Evolutionary conservation across 2,888 invertebrate species (phyloP).

Genomic region (Creontiades dilutus): DNA sequence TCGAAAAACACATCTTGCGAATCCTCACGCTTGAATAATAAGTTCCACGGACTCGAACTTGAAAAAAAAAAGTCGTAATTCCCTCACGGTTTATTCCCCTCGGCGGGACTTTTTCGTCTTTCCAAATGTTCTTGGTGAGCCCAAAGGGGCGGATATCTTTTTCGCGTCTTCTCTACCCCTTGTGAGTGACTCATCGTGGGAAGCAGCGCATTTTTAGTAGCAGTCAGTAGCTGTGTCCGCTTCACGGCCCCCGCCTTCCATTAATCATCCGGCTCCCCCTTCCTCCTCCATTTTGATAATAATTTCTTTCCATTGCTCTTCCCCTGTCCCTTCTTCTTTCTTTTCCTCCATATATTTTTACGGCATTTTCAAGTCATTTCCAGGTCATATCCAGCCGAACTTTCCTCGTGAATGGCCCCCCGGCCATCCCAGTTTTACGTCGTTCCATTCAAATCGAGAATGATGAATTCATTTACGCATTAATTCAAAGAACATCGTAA

Average conservation of each 20-base stretch:
- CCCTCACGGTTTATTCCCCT: not conserved
- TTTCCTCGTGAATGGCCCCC: not conserved
- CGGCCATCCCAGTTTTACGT: not conserved
- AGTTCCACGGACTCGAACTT: not conserved
- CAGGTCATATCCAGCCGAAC: conserved; percentile 9
- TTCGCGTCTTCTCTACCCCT: not conserved
- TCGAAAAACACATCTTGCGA: too few species aligned
- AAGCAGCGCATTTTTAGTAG: conserved; percentile 52
- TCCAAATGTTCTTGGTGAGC: not conserved
- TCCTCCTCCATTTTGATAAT: conserved; percentile 26
- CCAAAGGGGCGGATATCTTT: conserved; percentile 8
- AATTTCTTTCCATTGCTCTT: conserved; percentile 37
- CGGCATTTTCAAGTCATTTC: conserved; percentile 33
- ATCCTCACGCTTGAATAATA: not conserved
- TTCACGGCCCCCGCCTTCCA: conserved; percentile 42
- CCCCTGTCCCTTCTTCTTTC: not conserved
- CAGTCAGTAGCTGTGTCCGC: conserved; percentile 55
- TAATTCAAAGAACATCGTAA: too few species aligned
- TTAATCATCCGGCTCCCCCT: conserved; percentile 27
- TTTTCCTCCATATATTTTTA: not conserved
- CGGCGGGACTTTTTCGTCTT: not conserved
- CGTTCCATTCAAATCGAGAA: not conserved
- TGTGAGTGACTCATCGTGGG: conserved; percentile 46
- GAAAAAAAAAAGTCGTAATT: not conserved
- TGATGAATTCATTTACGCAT: not conserved